Evolutionary conservation across 2,113 vertebrate genomes (phyloP).

Genomic region (Sinosuthora webbiana): DNA sequence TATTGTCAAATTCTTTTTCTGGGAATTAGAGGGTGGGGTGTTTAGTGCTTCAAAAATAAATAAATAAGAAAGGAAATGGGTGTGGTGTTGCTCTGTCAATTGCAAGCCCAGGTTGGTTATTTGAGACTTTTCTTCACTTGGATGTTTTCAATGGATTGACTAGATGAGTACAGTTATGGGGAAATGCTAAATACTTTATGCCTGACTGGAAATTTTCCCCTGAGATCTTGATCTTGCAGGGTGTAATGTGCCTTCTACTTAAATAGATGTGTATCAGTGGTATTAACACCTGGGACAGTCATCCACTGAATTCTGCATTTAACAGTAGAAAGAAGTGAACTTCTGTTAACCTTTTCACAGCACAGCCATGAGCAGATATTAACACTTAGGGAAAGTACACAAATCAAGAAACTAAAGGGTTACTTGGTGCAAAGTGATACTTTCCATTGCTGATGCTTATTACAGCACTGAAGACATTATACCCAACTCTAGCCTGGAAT

Average conservation of each 20-base stretch:
- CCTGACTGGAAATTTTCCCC: not conserved
- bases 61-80: conserved; percentile 46
- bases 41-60: conserved; percentile 14
- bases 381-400: not conserved
- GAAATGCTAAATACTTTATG: not conserved
- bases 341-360: not conserved
- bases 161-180: not conserved
- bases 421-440: not conserved
- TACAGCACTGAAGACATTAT: not conserved
- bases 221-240: not conserved
- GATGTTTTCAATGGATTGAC: not conserved
- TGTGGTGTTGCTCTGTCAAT: not conserved
- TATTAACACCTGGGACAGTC: not conserved
- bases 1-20: not conserved
- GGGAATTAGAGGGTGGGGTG: not conserved
- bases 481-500: not conserved
- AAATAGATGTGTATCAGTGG: not conserved
- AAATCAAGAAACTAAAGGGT: not conserved
- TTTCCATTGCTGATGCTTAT: not conserved
- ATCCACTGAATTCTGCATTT: not conserved
- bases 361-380: not conserved
- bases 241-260: not conserved
- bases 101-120: not conserved
- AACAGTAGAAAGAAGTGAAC: not conserved
- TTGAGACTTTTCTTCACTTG: not conserved